These are phyloP conservation scores for Andrena chrysosceles DNA, from an alignment of 2,888 invertebrate genomes.

Conservation along the genomic window DNA sequence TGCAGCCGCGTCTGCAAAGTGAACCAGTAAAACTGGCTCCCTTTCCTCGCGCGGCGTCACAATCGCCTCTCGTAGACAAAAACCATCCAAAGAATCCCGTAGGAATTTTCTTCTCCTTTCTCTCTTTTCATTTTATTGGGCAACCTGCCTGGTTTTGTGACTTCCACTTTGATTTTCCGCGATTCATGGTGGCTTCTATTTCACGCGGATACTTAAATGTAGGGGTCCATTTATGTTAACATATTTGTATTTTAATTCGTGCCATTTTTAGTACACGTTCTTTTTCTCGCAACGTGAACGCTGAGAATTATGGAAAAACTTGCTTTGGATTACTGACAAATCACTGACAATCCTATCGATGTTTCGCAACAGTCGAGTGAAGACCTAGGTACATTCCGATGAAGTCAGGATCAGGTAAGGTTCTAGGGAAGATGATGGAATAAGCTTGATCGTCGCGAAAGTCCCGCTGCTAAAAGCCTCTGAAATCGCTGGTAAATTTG, in stretches of 20 bases:
- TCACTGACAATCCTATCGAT: background rate
- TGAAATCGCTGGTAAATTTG: conserved; percentile 69
- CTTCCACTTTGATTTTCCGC: no score
- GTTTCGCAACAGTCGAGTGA: background rate
- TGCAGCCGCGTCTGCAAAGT: conserved; percentile 66
- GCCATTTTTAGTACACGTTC: no score
- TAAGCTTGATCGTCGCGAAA: conserved; percentile 63
- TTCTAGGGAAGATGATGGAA: conserved; percentile 53
- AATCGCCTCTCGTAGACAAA: conserved; percentile 40
- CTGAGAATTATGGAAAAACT: no score
- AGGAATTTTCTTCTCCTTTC: background rate
- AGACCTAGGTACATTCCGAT: background rate
- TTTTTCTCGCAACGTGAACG: no score
- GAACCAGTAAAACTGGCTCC: conserved; percentile 69
- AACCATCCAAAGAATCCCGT: background rate
- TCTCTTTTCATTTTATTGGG: background rate
- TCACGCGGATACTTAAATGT: no score
- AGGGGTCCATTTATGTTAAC: no score
- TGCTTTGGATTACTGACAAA: no score
- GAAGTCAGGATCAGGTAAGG: conserved; percentile 32
- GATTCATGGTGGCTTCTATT: no score
- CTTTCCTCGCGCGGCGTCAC: conserved; percentile 40
- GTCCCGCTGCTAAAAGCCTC: conserved; percentile 69
- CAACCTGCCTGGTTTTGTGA: no score
- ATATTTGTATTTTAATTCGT: no score